Base-by-base conservation (phyloP, 2,888 invertebrate genomes). In the Philereme vetulata region DNA sequence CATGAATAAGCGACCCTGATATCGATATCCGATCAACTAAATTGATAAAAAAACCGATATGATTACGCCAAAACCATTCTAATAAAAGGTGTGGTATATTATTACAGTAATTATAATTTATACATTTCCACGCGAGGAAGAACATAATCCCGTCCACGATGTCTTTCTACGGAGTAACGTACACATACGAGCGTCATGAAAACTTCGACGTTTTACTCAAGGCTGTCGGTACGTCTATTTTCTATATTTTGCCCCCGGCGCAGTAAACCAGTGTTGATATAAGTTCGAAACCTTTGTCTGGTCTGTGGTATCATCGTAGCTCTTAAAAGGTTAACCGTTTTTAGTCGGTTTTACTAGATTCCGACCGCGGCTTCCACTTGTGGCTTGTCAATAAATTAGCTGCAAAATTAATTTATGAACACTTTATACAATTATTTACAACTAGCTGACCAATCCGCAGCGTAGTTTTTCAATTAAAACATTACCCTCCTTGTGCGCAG, bases 91-190 rank as follows among this genome's bases (percentile, higher is more conserved):
- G 33, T 33, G 33, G 11, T 21, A 21, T n/a, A 8, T 4, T 8
- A 8, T 1, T 9, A 34, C n/a, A n/a, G 4, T 33, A 34, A n/a
- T 33, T 34, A 34, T 33, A 9, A 46, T 46, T 46, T 46, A n/a
- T 9, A 9, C 9, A n/a, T 46, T 33, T 4, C 33, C n/a, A 46
- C 46, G 33, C 40, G 6, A 42, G 35, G 34, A 48, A 42, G 11
- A n/a, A 40, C 43, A 45, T 44, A 33, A 48, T 32, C 38, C 5
- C 38, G 35, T 21, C 21, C 43, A 77, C 75, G 64, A 83, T 85
- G 83, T 65, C 80, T n/a, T 82, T 72, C 70, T 56, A 75, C 21
- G 83, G 80, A 60, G 78, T 80, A 55, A 69, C 72, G 11, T 85
- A 77, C 72, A 72, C 65, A 38, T 74, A 70, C 48, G 74, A 67